A percentile compares a stretch with the other conserved stretches of the same genome.
Evolutionary conservation across 2,888 invertebrate species (phyloP).

Genomic region (Caenorhabditis sp.): DNA sequence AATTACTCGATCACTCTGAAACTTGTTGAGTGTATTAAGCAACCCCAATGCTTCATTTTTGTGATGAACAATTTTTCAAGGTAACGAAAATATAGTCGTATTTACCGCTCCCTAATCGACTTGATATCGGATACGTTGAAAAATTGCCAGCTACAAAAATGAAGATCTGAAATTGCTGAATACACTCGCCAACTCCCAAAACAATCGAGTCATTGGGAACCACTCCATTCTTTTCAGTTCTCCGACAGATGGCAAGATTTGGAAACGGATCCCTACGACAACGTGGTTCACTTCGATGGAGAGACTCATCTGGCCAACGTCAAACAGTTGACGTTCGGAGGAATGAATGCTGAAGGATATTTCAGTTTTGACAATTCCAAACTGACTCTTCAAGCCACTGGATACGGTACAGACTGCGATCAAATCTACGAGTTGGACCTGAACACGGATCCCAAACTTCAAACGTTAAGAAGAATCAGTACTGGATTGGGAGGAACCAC

Average conservation of each 20-base stretch:
- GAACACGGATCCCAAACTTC: conserved; percentile 68
- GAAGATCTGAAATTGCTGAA: too few relatives aligned
- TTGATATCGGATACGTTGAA: too few relatives aligned
- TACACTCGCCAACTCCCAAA: too few relatives aligned
- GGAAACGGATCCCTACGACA: conserved; percentile 68
- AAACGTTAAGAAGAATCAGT: conserved; percentile 70
- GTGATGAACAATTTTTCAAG: too few relatives aligned
- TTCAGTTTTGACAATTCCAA: conserved; percentile 78
- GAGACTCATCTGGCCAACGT: conserved; percentile 79
- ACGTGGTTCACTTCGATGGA: conserved; percentile 70
- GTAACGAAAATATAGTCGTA: too few relatives aligned
- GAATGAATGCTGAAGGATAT: conserved; percentile 81
- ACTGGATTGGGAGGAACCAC: conserved; percentile 78
- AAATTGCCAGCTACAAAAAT: not conserved
- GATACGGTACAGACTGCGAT: conserved; percentile 80
- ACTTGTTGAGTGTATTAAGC: too few relatives aligned
- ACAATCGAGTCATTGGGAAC: too few relatives aligned
- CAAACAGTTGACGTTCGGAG: conserved; percentile 81
- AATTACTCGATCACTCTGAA: too few relatives aligned
- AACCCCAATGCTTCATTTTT: too few relatives aligned
- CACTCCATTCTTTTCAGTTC: conserved; percentile 29
- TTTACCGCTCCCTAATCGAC: too few relatives aligned
- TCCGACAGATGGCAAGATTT: conserved; percentile 71
- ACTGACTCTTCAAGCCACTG: conserved; percentile 79
- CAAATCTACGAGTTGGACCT: conserved; percentile 81